Percentiles rank a stretch among this genome's conserved stretches.
phyloP scores from a whole-genome alignment of 2,797 vertebrate species.

The Lacerta agilis region DNA sequence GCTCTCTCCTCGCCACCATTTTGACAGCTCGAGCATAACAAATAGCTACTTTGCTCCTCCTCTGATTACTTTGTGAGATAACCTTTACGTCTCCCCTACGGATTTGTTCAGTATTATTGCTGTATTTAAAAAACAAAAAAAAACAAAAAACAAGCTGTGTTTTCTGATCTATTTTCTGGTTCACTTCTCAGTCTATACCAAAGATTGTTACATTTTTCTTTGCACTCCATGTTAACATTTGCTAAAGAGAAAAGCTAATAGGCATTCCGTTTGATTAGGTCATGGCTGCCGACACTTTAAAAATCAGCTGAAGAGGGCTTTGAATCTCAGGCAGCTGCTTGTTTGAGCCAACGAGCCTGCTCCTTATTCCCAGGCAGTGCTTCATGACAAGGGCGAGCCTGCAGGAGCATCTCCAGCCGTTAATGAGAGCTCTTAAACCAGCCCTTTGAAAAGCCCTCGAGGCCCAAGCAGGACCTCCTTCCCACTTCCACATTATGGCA shows the following conservation, averaged over 20 bases:
- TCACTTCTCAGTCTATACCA: conserved; percentile 4
- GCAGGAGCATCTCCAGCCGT: conserved; percentile 51
- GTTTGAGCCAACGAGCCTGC: conserved; percentile 7
- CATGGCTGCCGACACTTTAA: conserved; percentile 35
- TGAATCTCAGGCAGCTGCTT: conserved; percentile 48
- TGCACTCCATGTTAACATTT: conserved; percentile 36
- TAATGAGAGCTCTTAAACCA: conserved; percentile 51
- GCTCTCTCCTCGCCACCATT: background rate
- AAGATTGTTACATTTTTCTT: conserved; percentile 47
- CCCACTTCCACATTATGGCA: conserved; percentile 16
- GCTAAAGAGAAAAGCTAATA: conserved; percentile 32
- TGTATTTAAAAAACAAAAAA: background rate
- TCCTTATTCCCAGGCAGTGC: conserved; percentile 7
- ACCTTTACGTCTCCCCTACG: conserved; percentile 2
- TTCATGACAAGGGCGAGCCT: conserved; percentile 23
- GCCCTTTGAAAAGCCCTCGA: conserved; percentile 35
- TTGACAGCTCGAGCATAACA: background rate
- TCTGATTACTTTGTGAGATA: conserved; percentile 18
- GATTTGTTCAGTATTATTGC: background rate
- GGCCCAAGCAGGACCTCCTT: conserved; percentile 33
- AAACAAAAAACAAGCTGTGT: background rate
- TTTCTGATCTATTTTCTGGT: background rate
- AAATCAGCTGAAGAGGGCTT: conserved; percentile 53
- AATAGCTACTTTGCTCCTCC: background rate
- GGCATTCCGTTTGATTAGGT: conserved; percentile 39